Conservation (phyloP, 2,113 vertebrate species). For the Actenoides hombroni region DNA sequence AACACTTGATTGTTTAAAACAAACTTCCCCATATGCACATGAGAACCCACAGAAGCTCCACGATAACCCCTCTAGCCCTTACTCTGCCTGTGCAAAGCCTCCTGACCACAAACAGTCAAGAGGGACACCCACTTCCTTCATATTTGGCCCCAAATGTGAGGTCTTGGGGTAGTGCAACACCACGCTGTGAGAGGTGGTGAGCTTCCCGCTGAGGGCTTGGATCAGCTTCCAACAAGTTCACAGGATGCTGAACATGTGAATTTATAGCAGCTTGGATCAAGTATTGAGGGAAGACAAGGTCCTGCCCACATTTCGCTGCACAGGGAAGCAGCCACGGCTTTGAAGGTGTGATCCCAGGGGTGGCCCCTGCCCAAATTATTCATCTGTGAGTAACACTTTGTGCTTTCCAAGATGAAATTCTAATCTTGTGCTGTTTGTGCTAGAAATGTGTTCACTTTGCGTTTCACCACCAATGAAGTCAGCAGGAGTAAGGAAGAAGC, state of each 20-base stretch:
- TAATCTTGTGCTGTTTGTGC: not conserved
- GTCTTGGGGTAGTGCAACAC: not conserved
- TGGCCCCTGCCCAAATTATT: not conserved
- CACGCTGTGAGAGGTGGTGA: not conserved
- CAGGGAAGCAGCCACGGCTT: not conserved
- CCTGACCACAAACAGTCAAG: not conserved
- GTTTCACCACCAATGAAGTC: not conserved
- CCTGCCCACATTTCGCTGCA: fast-evolving
- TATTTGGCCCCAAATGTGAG: fast-evolving
- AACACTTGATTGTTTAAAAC: not conserved
- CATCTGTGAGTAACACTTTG: fast-evolving
- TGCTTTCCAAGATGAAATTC: not conserved
- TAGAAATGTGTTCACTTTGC: fast-evolving
- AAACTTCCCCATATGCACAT: fast-evolving
- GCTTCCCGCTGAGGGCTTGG: fast-evolving
- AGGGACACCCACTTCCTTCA: not conserved
- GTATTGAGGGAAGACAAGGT: not conserved
- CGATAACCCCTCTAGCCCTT: not conserved
- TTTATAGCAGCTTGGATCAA: not conserved
- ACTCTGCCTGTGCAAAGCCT: not conserved
- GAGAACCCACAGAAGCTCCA: not conserved
- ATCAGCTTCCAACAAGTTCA: not conserved
- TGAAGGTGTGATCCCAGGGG: not conserved
- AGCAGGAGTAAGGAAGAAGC: fast-evolving
- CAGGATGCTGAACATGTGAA: not conserved